A percentile compares a stretch with the other conserved stretches of the same genome.
Evolutionary conservation across 1,140 invertebrate genomes (phyloP).

Genomic region (Plutomurus gul): DNA sequence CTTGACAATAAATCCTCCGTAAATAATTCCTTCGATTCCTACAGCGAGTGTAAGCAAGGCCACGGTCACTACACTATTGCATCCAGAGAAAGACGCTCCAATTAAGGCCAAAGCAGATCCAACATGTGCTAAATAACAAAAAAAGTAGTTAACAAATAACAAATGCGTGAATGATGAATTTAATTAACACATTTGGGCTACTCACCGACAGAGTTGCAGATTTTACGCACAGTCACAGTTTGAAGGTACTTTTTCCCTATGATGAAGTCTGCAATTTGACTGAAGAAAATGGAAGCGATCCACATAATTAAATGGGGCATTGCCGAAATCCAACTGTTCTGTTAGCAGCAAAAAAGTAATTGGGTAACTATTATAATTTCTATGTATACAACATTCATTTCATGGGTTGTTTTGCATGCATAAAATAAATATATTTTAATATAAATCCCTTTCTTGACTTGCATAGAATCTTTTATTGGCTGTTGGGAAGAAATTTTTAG

Average conservation of each 20-base stretch:
- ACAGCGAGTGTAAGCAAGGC: constrained; percentile 72
- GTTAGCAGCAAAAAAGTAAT: constrained; percentile 20
- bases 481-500: too few relatives aligned
- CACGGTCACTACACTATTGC: constrained; percentile 71
- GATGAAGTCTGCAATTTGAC: constrained; percentile 65
- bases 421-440: too few relatives aligned
- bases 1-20: constrained; percentile 61
- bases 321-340: constrained; percentile 57
- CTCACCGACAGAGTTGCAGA: constrained; percentile 65
- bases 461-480: too few relatives aligned
- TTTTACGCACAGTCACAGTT: constrained; percentile 71
- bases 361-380: constrained; percentile 66
- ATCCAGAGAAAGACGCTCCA: constrained; percentile 77
- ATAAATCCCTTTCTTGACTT: too few relatives aligned
- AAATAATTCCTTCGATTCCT: constrained; percentile 69
- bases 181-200: too few relatives aligned
- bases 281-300: constrained; percentile 66
- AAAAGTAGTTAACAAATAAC: background rate
- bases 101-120: constrained; percentile 75
- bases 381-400: too few relatives aligned
- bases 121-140: constrained; percentile 61
- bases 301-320: constrained; percentile 71
- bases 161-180: too few relatives aligned
- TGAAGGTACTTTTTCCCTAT: constrained; percentile 66
- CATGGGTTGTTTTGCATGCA: too few relatives aligned